Conservation (phyloP, 1,140 invertebrate species). For the Cyclargus thomasi region DNA sequence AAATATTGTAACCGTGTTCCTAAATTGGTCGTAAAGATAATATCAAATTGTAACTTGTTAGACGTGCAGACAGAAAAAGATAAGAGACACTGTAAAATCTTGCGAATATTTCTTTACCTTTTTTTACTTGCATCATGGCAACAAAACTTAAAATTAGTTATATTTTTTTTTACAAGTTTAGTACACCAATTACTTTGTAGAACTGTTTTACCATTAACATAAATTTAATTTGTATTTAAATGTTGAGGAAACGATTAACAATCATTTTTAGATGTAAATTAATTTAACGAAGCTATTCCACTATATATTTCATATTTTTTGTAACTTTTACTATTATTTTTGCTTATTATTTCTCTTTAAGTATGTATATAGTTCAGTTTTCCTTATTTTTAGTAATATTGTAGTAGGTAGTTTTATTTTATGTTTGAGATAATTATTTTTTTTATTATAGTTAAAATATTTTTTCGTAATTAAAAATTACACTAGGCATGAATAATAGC, state of each 20-base stretch:
- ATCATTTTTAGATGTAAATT: not conserved
- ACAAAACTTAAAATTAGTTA: not conserved
- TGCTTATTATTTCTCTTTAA: not conserved
- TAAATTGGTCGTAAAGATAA: constrained; percentile 2
- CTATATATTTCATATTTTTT: not conserved
- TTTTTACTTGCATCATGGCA: not conserved
- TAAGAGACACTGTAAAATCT: not conserved
- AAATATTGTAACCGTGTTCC: not conserved
- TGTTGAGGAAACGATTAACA: not conserved
- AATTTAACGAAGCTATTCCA: not conserved
- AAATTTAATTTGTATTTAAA: constrained; percentile 2
- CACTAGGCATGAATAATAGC: too few species aligned
- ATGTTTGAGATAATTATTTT: too few species aligned
- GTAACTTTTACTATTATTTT: not conserved
- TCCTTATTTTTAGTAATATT: not conserved
- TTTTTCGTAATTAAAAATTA: too few species aligned
- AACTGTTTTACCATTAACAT: not conserved
- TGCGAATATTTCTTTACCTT: too few species aligned
- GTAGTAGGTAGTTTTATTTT: too few species aligned
- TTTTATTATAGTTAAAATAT: too few species aligned
- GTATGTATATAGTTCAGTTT: not conserved
- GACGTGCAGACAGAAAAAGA: not conserved
- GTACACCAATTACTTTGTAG: not conserved
- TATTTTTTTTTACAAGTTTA: not conserved
- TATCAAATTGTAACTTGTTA: not conserved